Base-by-base conservation (phyloP, 2,113 vertebrate genomes). In the Hystrix brachyura region DNA sequence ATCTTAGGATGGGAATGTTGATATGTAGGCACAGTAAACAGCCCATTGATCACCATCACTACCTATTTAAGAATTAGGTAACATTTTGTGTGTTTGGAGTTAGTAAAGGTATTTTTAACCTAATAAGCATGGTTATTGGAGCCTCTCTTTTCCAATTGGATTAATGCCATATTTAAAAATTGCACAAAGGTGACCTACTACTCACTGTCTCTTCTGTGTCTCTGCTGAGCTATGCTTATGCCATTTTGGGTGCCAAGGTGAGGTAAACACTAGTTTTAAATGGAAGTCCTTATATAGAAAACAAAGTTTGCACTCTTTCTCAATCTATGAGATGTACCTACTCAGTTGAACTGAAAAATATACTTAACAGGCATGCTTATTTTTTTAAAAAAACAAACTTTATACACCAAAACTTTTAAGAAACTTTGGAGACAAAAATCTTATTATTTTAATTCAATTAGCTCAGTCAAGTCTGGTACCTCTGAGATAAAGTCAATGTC, bases 101-200 rank as follows among this genome's bases (percentile, higher is more conserved):
- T 86, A 87, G 10, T 21, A 34, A 78, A 48, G 60, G 2, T 71
- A 72, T 60, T 92, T 92, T 87, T 83, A 87, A 74, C 53, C 23
- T 93, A 87, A 87, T 90, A 87, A 82, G 34, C n/a, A 57, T 87
- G 4, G 3, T 71, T 87, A 53, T 65, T 82, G 32, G 87, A 86
- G 17, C 3, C 7, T 87, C 87, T 84, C 69, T 74, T 88, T 93
- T n/a, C 10, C 43, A 91, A 34, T 3, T 34, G 5, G 32, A 84
- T 94, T 96, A 87, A 43, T 95, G 14, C 2, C 55, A 65, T 27
- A 80, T 72, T 87, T 46, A 87, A 90, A 97, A 62, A 51, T 34
- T 43, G 32, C 55, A 72, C 6, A 76, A 53, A 14, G 34, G 51
- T 60, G 5, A 86, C 46, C 19, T 48, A 53, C 32, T 72, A 76